Base-by-base conservation (phyloP, 2,113 vertebrate species). In the Siniperca knerii region DNA sequence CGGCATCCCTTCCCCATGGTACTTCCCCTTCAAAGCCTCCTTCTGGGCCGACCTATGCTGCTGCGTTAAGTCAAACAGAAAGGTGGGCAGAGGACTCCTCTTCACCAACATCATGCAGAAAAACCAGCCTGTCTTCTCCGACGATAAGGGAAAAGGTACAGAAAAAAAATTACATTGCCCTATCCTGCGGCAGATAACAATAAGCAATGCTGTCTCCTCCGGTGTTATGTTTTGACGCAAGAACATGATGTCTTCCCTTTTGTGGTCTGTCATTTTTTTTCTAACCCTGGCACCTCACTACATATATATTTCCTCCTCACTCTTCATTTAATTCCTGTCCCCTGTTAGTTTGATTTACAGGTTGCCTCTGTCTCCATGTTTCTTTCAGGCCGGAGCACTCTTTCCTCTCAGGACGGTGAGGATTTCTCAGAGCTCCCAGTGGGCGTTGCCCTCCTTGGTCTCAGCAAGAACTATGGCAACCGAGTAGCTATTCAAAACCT, bases 11-110 rank as follows among this genome's bases (percentile, higher is more conserved):
- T 94, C 96, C 42, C 97, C 97, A 0, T 99, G 98, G 98, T 98
- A 98, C 94, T 99, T 99, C 89, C 98, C 97, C 0, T 77, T 99
- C 84, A 96, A 96, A 75, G 95, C 95, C 2, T 99, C 98, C n/a
- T 99, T 97, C 90, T 99, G 98, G 98, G 72, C 94, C 0, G 95
- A 97, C 16, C 88, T 95, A 87, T 96, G 95, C 72, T 92, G 95
- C 48, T 90, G 86, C 67, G 75, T 87, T 4, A 94, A 89, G 25
- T 76, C 93, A 46, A 93, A 95, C 68, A 93, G 46, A 13, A 94
- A 82, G 7, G 92, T 85, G 57, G 79, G 71, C 57, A 95, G 86
- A 81, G 96, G 96, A 64, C 91, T 97, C 18, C 67, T 97, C 68
- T 97, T 99, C 83, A 89, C 94, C 82, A 98, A 98, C 87, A 95